Evolutionary conservation across 2,797 vertebrate species (phyloP).

Genomic region (Aselliscus stoliczkanus): DNA sequence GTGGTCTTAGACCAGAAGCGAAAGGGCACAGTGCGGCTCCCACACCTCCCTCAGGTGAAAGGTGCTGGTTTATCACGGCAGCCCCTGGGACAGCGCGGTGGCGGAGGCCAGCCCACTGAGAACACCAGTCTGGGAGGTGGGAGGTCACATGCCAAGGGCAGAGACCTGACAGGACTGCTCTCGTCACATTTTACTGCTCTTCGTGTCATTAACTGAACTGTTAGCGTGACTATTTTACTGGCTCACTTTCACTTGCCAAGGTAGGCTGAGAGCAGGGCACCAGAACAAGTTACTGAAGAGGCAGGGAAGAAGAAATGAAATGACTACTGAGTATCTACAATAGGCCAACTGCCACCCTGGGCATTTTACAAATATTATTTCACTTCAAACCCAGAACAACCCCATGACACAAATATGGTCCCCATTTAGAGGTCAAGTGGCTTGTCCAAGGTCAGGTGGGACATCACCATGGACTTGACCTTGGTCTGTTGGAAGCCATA

Average conservation of each 20-base stretch:
- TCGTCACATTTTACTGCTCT: not conserved
- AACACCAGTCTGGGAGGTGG: not conserved
- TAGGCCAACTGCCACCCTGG: not conserved
- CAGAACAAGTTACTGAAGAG: not conserved
- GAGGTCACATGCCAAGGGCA: not conserved
- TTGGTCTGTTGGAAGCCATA: not conserved
- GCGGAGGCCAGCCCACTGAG: not conserved
- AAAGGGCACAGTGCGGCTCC: accelerated
- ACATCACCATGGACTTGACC: not conserved
- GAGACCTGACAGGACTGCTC: not conserved
- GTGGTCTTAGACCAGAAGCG: not conserved
- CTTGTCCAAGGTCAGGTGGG: not conserved
- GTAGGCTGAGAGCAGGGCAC: not conserved
- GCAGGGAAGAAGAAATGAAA: not conserved
- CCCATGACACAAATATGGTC: not conserved
- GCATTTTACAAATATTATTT: not conserved
- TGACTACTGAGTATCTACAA: not conserved
- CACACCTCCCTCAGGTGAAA: not conserved
- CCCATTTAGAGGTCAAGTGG: not conserved
- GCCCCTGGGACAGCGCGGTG: not conserved
- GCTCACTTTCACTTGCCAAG: no score
- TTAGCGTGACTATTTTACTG: accelerated
- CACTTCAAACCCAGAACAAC: not conserved
- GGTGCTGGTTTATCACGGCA: not conserved
- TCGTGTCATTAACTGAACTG: not conserved